These are phyloP conservation scores for Rynchops niger DNA, from an alignment of 2,113 vertebrate species.

Conservation along the genomic window DNA sequence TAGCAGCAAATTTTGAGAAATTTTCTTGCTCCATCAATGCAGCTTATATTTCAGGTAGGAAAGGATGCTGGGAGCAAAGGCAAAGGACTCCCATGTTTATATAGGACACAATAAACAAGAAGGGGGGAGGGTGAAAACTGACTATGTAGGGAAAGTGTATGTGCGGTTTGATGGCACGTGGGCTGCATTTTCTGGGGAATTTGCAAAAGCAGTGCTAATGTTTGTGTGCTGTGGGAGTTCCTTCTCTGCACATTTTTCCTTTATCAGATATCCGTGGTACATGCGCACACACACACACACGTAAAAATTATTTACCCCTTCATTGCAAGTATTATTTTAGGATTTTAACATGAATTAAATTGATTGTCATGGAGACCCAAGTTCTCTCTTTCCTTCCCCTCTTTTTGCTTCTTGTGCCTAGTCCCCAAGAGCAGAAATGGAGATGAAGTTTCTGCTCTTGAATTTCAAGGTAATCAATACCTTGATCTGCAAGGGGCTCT, in stretches of 20 bases:
- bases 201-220: not conserved
- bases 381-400: not conserved
- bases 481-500: not conserved
- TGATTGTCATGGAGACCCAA: not conserved
- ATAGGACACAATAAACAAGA: not conserved
- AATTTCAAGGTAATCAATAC: not conserved
- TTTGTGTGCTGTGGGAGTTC: not conserved
- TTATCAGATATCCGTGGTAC: not conserved
- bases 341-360: not conserved
- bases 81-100: not conserved
- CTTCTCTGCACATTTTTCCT: not conserved
- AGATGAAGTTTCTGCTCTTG: not conserved
- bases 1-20: not conserved
- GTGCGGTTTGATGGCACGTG: not conserved
- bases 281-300: rapidly evolving
- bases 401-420: not conserved
- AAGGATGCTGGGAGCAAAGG: not conserved
- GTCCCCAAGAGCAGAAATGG: not conserved
- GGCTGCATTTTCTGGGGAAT: not conserved
- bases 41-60: not conserved
- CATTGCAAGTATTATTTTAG: not conserved
- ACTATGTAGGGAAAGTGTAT: not conserved
- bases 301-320: not conserved
- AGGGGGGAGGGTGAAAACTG: not conserved
- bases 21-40: not conserved